A percentile compares a stretch with the other conserved stretches of the same genome.
phyloP scores from a whole-genome alignment of 2,888 invertebrate genomes.

The Harpalus rufipes region DNA sequence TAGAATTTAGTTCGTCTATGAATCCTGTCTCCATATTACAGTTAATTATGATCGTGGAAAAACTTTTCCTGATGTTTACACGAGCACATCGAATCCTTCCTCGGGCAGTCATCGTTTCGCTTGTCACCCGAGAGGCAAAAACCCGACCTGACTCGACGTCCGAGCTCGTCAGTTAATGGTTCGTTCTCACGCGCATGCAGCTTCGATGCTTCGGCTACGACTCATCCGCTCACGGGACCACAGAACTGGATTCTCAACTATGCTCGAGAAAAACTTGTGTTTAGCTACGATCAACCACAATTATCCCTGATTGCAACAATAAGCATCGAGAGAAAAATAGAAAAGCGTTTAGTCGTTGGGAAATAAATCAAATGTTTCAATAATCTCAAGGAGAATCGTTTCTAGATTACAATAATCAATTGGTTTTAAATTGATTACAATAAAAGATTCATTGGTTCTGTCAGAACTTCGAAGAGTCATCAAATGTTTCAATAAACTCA shows the following conservation, averaged over 20 bases:
- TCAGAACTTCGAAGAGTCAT: background rate
- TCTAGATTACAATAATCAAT: background rate
- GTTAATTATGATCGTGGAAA: conserved; percentile 43
- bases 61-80: conserved; percentile 28
- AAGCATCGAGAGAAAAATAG: background rate
- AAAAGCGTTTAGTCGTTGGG: background rate
- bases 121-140: conserved; percentile 59
- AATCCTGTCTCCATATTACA: background rate
- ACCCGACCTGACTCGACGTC: conserved; percentile 13
- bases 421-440: background rate
- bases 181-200: conserved; percentile 47
- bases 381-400: background rate
- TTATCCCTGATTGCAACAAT: conserved; percentile 2
- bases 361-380: background rate
- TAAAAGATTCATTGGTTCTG: no score
- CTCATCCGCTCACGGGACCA: conserved; percentile 34
- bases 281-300: background rate
- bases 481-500: background rate
- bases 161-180: conserved; percentile 46
- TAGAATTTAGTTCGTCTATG: background rate
- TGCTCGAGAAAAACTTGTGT: background rate
- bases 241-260: conserved; percentile 21
- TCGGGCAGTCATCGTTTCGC: conserved; percentile 49
- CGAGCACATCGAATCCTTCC: conserved; percentile 24
- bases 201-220: background rate